phyloP scores from a whole-genome alignment of 2,113 vertebrate species.

The Eulemur rufifrons region DNA sequence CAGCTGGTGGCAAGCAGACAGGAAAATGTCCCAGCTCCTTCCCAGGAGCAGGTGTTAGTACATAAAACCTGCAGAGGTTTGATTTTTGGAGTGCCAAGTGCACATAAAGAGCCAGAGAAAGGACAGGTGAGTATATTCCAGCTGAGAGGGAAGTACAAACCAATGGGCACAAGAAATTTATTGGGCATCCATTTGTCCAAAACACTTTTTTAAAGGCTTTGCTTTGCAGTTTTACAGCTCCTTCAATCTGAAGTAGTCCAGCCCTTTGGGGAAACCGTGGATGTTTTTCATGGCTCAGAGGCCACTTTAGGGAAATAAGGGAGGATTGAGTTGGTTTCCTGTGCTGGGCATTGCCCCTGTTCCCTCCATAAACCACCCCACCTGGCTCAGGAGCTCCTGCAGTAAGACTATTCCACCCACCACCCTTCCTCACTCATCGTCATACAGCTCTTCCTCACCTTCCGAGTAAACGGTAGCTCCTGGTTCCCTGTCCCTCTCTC shows the following conservation, averaged over 20 bases:
- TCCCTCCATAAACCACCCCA: no score
- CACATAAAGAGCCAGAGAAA: background rate
- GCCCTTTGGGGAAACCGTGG: background rate
- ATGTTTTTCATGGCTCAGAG: background rate
- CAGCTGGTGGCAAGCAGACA: background rate
- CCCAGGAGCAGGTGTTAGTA: background rate
- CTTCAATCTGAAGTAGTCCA: background rate
- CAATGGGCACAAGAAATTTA: background rate
- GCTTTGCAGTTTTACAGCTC: background rate
- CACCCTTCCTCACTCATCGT: rapidly evolving
- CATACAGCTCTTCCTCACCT: rapidly evolving
- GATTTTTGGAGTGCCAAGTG: background rate
- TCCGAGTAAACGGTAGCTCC: background rate
- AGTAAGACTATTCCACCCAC: background rate
- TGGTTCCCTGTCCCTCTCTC: background rate
- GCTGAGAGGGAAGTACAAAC: background rate
- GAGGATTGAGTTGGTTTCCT: background rate
- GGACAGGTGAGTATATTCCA: no score
- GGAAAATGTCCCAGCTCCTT: background rate
- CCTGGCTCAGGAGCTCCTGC: background rate
- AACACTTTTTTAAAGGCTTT: background rate
- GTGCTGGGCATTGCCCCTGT: no score
- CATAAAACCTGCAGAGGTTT: background rate
- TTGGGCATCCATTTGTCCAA: background rate
- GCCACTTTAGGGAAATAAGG: background rate